Base-by-base conservation (phyloP, 2,888 invertebrate species). In the Drosophila recens region DNA sequence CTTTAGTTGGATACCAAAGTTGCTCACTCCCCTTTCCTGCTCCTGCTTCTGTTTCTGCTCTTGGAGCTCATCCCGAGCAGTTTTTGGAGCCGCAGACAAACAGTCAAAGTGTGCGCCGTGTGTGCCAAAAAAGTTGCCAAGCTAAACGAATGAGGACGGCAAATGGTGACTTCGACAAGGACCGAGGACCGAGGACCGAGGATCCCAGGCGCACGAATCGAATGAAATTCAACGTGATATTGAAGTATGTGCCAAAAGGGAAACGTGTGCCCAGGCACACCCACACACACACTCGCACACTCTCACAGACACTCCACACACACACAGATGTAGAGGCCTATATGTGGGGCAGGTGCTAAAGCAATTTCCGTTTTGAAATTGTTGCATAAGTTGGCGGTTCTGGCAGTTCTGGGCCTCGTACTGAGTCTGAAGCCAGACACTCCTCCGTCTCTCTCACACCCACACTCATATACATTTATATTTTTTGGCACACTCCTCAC, bases 291-390 rank as follows among this genome's bases (percentile, higher is more conserved):
- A 64, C 56, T 56, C 66, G 43, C 52, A 56, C 67, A 58, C 66
- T 53, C 66, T 65, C 63, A n/a, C 9, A 9, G 17, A 49, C 40
- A 59, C 20, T 53, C 59, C 49, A 53, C 46, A 64, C 53, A 17
- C 20, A 58, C 65, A 43, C 57, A 52, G 51, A 59, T 54, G 13
- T 34, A 30, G 13, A 62, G 43, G 48, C 38, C 57, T 40, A 59
- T 59, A 13, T 40, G 30, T 20, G 84, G 66, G 88, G 79, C 90
- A 90, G 87, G 90, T 90, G 90, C 88, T 89, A 89, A 89, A 90
- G 88, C 90, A 88, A 88, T 88, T 88, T 88, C 88, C 88, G 88
- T 78, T 86, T 88, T 81, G 76, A 89, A 90, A 88, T 89, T 89
- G 90, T 90, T 88, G 87, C 90, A 90, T 89, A 90, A 87, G 87